Evolutionary conservation across 2,113 vertebrate species (phyloP).

Genomic region (Paraplagusia blochii): DNA sequence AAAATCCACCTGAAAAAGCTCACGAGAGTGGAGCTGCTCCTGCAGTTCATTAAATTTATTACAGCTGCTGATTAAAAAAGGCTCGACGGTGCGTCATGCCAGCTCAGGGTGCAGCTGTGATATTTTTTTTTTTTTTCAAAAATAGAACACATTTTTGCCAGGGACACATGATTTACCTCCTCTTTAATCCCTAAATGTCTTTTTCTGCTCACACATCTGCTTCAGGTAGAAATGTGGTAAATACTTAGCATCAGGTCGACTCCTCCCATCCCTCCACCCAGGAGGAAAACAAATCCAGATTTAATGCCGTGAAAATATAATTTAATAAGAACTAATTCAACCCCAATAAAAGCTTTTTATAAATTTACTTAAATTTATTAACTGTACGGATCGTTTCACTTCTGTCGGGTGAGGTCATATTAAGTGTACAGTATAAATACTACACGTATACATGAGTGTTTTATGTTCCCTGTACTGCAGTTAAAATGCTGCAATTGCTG

Average conservation of each 20-base stretch:
- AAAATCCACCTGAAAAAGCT: background rate
- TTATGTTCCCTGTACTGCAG: too few relatives aligned
- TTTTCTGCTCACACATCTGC: slow-evolving; percentile 25
- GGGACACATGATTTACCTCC: slow-evolving; percentile 20
- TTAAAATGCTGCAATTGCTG: too few relatives aligned
- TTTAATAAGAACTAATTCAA: too few relatives aligned
- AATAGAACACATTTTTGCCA: slow-evolving; percentile 23
- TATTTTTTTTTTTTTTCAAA: too few relatives aligned
- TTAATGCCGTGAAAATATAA: too few relatives aligned
- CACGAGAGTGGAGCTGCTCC: background rate
- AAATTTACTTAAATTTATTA: too few relatives aligned
- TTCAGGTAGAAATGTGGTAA: slow-evolving; percentile 22
- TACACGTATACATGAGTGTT: too few relatives aligned
- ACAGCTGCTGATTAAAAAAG: slow-evolving; percentile 19
- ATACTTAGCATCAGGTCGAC: slow-evolving; percentile 29
- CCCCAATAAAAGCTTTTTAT: too few relatives aligned
- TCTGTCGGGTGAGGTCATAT: too few relatives aligned
- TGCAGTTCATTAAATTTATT: slow-evolving; percentile 10
- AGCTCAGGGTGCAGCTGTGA: slow-evolving; percentile 19
- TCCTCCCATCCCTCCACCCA: background rate
- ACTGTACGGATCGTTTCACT: too few relatives aligned
- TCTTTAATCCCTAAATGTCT: slow-evolving; percentile 17
- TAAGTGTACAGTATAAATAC: too few relatives aligned
- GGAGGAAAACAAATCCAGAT: too few relatives aligned
- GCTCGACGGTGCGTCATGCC: background rate